A percentile compares a stretch with the other conserved stretches of the same genome.
Conservation (phyloP, 2,888 invertebrate species). For the Orthonychiurus folsomi region DNA sequence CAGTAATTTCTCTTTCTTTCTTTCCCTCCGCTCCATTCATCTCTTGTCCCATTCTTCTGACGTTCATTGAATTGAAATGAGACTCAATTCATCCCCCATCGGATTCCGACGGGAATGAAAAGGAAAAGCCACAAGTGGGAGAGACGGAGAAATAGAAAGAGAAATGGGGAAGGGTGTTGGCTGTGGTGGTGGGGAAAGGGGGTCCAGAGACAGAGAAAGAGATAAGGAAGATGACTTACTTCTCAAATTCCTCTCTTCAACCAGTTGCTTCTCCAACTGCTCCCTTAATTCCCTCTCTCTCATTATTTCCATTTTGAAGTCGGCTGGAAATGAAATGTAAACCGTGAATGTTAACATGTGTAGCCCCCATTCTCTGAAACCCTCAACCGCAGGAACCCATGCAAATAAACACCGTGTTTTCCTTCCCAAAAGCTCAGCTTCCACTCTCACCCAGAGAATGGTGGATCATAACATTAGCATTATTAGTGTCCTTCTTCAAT, state of each 20-base stretch:
- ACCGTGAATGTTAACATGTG: background rate
- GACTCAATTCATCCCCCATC: background rate
- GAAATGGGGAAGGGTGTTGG: background rate
- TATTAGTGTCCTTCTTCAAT: background rate
- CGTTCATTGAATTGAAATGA: background rate
- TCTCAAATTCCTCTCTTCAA: conserved; percentile 89
- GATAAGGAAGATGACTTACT: conserved; percentile 55
- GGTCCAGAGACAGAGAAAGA: conserved; percentile 2
- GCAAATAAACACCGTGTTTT: background rate
- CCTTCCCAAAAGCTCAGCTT: background rate
- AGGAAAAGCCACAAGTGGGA: conserved; percentile 1
- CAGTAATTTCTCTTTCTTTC: background rate
- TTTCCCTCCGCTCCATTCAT: background rate
- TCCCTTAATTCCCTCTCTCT: conserved; percentile 88
- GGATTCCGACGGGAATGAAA: background rate
- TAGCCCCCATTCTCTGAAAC: background rate
- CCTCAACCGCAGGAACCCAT: background rate
- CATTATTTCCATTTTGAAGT: conserved; percentile 89
- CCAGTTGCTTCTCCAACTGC: conserved; percentile 82
- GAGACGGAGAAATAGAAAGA: background rate
- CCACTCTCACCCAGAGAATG: too few relatives aligned
- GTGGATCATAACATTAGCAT: background rate
- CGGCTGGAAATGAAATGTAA: conserved; percentile 54
- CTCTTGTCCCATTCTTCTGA: background rate
- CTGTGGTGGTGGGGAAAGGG: too few relatives aligned